Evolutionary conservation across 2,888 invertebrate genomes (phyloP), one percentile per base, ranked within the genome.

Genomic region (Aricia artaxerxes): DNA sequence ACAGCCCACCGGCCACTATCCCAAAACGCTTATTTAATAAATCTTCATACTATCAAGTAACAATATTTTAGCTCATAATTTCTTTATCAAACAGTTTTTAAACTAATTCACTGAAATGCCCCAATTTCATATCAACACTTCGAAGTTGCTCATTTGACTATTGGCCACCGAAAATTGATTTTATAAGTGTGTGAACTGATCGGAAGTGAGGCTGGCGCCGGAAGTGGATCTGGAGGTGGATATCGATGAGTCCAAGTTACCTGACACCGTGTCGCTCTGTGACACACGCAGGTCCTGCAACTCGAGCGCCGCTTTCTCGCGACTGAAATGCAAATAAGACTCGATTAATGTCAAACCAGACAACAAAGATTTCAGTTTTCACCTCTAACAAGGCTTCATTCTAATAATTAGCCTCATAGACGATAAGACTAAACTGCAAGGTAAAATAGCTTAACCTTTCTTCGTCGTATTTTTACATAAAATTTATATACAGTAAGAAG

Each of bases 221-320:
- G 93, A 94, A 83, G 93, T 93, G 85, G 94, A 91, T 82, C 91
- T 91, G 87, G 95, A 95, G 84, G 93, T 92, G 88, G 94, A 91
- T 88, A 94, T 91, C 78, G 90, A 88, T 84, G 89, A 90, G 85
- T 92, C 92, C 88, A 95, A 95, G 87, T 95, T 95, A 89, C 95
- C 95, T 89, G 95, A 95, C 82, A 95, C 94, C 83, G 95, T 95
- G 86, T 96, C 95, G 87, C 95, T 95, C 86, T 92, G 95, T 80
- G 92, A 94, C 81, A 93, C 93, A 11, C 93, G 91, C 40, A 93
- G 86, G 82, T 94, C 94, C 84, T 94, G 94, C 82, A 95, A 86
- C 83, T 96, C 96, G 83, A 95, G 86, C 13, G 95, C 95, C 75
- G 95, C 95, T 82, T 94, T 95, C 86, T 96, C 96, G 82, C 95